These are phyloP conservation scores for Tolypeutes matacus DNA, from an alignment of 2,797 vertebrate genomes.

Conservation along the genomic window DNA sequence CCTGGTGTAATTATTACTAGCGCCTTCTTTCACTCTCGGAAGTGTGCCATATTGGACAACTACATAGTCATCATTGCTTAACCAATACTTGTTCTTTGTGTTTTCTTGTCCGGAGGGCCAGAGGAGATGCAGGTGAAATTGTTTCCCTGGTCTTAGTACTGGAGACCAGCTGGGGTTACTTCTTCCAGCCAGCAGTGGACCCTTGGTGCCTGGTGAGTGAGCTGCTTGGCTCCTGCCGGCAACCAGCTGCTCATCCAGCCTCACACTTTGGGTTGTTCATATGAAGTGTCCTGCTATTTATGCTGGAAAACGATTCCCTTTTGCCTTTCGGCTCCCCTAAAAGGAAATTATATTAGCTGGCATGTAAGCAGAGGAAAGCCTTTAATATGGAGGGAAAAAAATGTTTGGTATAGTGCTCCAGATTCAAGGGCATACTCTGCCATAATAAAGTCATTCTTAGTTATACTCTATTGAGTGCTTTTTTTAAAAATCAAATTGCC, in stretches of 20 bases:
- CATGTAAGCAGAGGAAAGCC: neutral
- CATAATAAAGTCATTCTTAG: conserved; percentile 15
- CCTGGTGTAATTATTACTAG: neutral
- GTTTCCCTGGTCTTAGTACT: neutral
- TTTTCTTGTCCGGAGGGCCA: conserved; percentile 3
- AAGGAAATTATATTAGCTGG: neutral
- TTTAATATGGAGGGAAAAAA: conserved; percentile 16
- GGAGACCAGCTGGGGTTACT: neutral
- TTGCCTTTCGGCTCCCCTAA: neutral
- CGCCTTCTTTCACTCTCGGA: conserved; percentile 19
- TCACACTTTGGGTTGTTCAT: neutral
- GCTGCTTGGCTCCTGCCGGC: neutral
- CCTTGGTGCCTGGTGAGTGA: neutral
- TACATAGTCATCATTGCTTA: neutral
- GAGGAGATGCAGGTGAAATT: neutral
- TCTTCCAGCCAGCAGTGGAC: neutral
- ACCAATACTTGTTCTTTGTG: neutral
- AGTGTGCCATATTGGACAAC: neutral
- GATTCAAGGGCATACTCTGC: neutral
- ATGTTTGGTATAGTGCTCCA: neutral
- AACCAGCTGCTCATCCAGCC: neutral
- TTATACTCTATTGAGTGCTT: neutral
- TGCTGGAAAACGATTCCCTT: conserved; percentile 19
- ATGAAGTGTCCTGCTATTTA: neutral
- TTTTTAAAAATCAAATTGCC: neutral